Percentiles rank a stretch among this genome's conserved stretches.
phyloP scores from a whole-genome alignment of 1,140 invertebrate genomes.

The Sycobia sp. region DNA sequence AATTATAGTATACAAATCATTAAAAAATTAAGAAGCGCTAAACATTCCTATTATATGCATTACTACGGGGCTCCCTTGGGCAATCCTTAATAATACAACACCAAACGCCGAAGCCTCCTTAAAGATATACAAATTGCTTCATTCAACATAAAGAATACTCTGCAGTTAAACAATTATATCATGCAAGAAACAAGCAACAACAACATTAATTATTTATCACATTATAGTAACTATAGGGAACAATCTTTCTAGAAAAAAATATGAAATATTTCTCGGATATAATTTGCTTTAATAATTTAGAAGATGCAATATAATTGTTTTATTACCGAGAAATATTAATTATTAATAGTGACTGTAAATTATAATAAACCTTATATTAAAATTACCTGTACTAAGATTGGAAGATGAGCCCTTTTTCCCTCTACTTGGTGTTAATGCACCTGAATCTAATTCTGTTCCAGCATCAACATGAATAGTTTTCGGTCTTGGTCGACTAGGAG shows the following conservation, averaged over 20 bases:
- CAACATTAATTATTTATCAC: constrained; percentile 44
- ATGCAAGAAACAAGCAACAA: constrained; percentile 52
- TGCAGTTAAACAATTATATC: constrained; percentile 41
- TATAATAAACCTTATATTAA: neutral
- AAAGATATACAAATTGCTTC: constrained; percentile 24
- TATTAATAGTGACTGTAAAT: neutral
- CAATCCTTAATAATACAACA: no score
- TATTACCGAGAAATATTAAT: constrained; percentile 27
- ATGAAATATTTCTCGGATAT: constrained; percentile 30
- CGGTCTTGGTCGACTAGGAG: constrained; percentile 71
- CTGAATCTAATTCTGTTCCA: constrained; percentile 75
- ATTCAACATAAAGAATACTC: constrained; percentile 37
- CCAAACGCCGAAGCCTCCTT: no score
- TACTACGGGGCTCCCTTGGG: no score
- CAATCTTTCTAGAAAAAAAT: neutral
- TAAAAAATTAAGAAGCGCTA: no score
- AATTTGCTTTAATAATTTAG: neutral
- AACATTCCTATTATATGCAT: no score
- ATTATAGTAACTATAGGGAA: neutral
- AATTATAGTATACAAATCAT: no score
- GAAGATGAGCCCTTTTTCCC: constrained; percentile 82
- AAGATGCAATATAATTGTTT: neutral
- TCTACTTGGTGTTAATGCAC: constrained; percentile 72
- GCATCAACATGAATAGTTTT: constrained; percentile 88
- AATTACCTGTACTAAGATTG: constrained; percentile 76